Evolutionary conservation across 2,797 vertebrate genomes (phyloP), one percentile per base, ranked within the genome.

Genomic region (Sebastes wilsoni): DNA sequence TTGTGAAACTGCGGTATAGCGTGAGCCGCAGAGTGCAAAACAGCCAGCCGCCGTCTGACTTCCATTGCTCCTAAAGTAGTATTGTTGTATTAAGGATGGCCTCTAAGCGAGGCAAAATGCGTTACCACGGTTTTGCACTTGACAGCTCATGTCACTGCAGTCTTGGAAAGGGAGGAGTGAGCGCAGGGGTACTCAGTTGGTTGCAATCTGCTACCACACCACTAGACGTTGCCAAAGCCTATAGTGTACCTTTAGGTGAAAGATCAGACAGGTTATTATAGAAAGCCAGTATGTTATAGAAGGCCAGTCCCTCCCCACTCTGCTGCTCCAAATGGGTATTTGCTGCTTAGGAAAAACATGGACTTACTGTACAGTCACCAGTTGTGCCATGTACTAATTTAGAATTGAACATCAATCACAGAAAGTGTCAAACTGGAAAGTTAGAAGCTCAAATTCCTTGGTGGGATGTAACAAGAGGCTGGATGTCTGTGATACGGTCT

Each of bases 321-420:
- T 20, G 23, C 22, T n/a, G n/a, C 59, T 73, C 6, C 16, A 38
- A 32, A 42, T 36, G 20, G 38, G 3, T 10, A 75, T 23, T 60
- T 65, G 73, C 68, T 73, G 34, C 52, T 77, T 22, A 9, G 66
- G 54, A 36, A 30, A 73, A 65, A 16, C 65, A 52, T 20, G 28
- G 28, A 59, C 36, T 67, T 52, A 25, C 42, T 65, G 75, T 74
- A 27, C 42, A 67, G 76, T 72, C 74, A 66, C 58, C 70, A 73
- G 49, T 52, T 72, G 28, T 64, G 52, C 77, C 78, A 46, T 58
- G 55, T 49, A 52, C 42, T 59, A 59, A 64, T 80, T 76, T 60
- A 71, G 38, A 66, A 78, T 60, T 30, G 73, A 66, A 74, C 42
- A 81, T 83, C 62, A 81, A 59, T 83, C 77, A 88, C 42, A 68